Conservation (phyloP, 1,140 invertebrate species). For the Adelges cooleyi region DNA sequence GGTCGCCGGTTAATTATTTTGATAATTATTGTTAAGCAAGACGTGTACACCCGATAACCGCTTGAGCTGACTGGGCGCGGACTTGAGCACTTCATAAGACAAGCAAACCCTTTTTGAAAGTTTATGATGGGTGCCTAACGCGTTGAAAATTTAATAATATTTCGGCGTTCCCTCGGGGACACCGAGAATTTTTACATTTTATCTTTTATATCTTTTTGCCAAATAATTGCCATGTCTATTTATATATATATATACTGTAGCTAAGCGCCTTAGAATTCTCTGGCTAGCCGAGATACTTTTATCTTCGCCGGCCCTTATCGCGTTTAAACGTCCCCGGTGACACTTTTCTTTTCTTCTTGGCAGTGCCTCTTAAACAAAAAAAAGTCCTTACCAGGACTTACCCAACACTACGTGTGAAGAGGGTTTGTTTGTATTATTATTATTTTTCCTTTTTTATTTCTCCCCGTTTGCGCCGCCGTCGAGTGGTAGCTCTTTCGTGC, state of each 20-base stretch:
- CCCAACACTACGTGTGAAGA: not conserved
- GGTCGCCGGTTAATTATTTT: no score
- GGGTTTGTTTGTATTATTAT: not conserved
- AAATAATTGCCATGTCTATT: not conserved
- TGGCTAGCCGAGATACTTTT: not conserved
- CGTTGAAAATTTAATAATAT: no score
- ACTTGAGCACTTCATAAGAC: no score
- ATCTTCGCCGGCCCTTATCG: not conserved
- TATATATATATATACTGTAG: slow-evolving; percentile 1
- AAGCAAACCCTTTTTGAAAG: no score
- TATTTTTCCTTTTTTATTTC: not conserved
- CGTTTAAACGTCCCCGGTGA: not conserved
- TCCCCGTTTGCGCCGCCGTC: not conserved
- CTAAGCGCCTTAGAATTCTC: no score
- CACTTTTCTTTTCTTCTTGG: not conserved
- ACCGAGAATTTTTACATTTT: no score
- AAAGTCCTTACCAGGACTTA: not conserved
- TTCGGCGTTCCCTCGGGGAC: no score
- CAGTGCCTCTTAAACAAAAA: slow-evolving; percentile 13
- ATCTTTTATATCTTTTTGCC: not conserved
- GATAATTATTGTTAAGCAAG: not conserved
- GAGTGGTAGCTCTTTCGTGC: not conserved
- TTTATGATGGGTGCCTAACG: no score
- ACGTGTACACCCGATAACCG: no score
- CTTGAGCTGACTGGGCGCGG: no score